Base-by-base conservation (phyloP, 2,113 vertebrate genomes). In the Paralichthys olivaceus region DNA sequence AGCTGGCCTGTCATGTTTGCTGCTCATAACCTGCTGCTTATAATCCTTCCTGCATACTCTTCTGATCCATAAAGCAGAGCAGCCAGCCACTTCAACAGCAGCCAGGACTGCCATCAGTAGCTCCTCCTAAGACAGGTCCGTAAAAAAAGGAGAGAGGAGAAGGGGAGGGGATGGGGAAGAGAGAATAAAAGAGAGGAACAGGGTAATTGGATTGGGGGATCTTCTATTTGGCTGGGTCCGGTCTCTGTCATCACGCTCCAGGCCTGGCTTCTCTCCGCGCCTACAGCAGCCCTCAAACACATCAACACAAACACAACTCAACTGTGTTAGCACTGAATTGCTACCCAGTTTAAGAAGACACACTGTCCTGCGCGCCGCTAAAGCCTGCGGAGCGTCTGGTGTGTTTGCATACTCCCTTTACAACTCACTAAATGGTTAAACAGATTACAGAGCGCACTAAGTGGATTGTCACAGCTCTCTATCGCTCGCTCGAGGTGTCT, bases 391-490 rank as follows among this genome's bases (percentile, higher is more conserved):
- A 70, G 69, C 22, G 65, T 83, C 61, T 43, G 22, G 57, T 66
- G 67, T 64, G 95, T 95, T 94, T 96, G 92, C 92, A 94, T 88
- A 94, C 93, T 94, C 93, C 94, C 94, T 90, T 89, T 94, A 96
- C 96, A 95, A 93, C 95, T 96, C 94, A 95, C 95, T 93, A 92
- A 97, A 91, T 95, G 95, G 95, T 95, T 97, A 97, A 99, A 98
- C 95, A 98, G 97, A 98, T 99, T 99, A 99, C 97, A 99, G 97
- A 95, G 95, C 95, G 91, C 93, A 92, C 95, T 98, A 99, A 99
- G 94, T 96, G 97, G 98, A 99, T 99, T 99, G 96, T 95, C 96
- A 97, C 97, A 98, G 98, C 94, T 96, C 96, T 83, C 84, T 94
- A 97, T 96, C 95, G 85, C 93, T 96, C 94, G 15, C 89, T 95